Base-by-base conservation (phyloP, 2,113 vertebrate genomes). In the Tenebrosternarchus preto region DNA sequence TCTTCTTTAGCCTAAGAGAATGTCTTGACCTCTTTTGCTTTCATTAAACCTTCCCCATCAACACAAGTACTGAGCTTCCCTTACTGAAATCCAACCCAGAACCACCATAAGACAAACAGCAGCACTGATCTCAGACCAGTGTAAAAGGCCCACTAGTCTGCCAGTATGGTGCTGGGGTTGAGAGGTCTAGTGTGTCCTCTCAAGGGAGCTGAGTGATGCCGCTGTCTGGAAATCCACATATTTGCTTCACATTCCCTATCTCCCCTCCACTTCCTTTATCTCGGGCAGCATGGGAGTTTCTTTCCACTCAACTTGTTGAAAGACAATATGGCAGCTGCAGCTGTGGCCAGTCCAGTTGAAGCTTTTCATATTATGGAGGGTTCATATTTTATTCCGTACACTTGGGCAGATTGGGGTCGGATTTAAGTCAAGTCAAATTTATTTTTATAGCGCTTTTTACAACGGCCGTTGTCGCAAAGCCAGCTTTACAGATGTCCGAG, bases 181-280 rank as follows among this genome's bases (percentile, higher is more conserved):
- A 56, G 17, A 8, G 24, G 56, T 20, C 55, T 57, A 22, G 19
- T 0, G n/a, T 39, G 29, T 78, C 55, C 56, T 46, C 69, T 71
- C 63, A 31, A 24, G 36, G 50, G 57, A 68, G 53, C 22, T 0
- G 1, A 9, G 29, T 77, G 59, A 83, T 39, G 31, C n/a, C 36
- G 59, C 81, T 71, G 67, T 20, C 68, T 85, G 77, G 78, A 73
- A 89, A 89, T 83, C 77, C 76, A 80, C 83, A 81, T 83, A 78
- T 88, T 87, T 75, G 66, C 73, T 31, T 61, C 36, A 11, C 72
- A 31, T 74, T 64, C 56, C 77, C 39, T 57, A 53, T 84, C 78
- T 71, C 66, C 39, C 4, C 24, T 60, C 16, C 27, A 29, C 74
- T 77, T 80, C 73, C 73, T 67, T 77, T 68, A 59, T 77, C 78